phyloP scores from a whole-genome alignment of 2,797 vertebrate species.

The Gobio occitaniae region DNA sequence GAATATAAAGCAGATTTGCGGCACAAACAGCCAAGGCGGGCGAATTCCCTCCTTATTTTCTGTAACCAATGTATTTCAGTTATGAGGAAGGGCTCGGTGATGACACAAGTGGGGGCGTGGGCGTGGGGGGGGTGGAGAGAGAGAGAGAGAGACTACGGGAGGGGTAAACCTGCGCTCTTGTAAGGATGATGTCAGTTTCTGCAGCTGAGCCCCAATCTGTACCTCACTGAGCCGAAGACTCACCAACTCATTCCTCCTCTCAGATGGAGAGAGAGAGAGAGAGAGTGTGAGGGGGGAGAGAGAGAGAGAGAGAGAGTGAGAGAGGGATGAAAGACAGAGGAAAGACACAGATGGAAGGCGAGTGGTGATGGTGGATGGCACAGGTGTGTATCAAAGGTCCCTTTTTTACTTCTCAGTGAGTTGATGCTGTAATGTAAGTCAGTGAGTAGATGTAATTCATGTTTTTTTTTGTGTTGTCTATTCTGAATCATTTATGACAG shows the following conservation, averaged over 20 bases:
- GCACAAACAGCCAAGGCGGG: conserved; percentile 31
- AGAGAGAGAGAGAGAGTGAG: conserved; percentile 56
- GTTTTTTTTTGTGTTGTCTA: background rate
- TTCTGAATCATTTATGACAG: conserved; percentile 15
- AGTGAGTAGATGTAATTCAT: conserved; percentile 55
- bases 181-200: conserved; percentile 87
- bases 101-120: conserved; percentile 69
- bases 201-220: conserved; percentile 81
- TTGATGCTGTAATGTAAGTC: conserved; percentile 47
- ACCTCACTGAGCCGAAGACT: conserved; percentile 74
- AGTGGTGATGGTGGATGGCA: conserved; percentile 62
- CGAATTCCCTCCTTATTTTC: conserved; percentile 52
- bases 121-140: conserved; percentile 41
- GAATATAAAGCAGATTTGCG: conserved; percentile 33
- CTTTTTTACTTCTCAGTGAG: conserved; percentile 44
- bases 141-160: conserved; percentile 75
- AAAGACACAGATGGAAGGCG: conserved; percentile 58
- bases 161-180: conserved; percentile 84
- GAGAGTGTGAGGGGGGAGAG: conserved; percentile 51
- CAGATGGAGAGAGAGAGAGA: conserved; percentile 60
- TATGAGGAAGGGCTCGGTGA: conserved; percentile 57
- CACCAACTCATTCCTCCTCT: conserved; percentile 68
- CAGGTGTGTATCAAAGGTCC: conserved; percentile 77
- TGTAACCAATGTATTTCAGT: conserved; percentile 60
- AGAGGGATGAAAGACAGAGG: conserved; percentile 43